phyloP scores from a whole-genome alignment of 64 coral and sea anemone genomes.

The Stylophora pistillata region DNA sequence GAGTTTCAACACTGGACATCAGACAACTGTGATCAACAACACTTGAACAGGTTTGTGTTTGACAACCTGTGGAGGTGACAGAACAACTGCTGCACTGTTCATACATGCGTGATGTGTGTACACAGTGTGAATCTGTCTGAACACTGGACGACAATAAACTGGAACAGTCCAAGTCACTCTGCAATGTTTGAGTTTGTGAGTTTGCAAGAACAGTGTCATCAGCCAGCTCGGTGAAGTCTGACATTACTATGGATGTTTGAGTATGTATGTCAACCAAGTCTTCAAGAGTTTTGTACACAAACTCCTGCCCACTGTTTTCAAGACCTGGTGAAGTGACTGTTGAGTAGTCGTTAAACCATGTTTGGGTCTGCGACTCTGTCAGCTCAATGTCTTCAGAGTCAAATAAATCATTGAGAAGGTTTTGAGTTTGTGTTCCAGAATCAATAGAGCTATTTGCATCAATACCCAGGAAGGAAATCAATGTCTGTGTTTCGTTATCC shows the following conservation, averaged over 20 bases:
- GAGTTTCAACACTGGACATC: not conserved
- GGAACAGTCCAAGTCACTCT: conserved; percentile 61
- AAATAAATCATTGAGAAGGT: conserved; percentile 75
- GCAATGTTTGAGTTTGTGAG: conserved; percentile 87
- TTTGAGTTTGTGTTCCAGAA: conserved; percentile 88
- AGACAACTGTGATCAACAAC: not conserved
- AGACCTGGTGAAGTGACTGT: conserved; percentile 40
- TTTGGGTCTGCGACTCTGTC: conserved; percentile 86
- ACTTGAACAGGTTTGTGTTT: conserved; percentile 9
- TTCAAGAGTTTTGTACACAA: conserved; percentile 59
- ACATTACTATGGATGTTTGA: conserved; percentile 68
- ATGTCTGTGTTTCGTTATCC: conserved; percentile 95
- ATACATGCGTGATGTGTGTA: conserved; percentile 30
- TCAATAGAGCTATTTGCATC: conserved; percentile 75
- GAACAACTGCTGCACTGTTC: conserved; percentile 9
- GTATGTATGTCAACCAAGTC: conserved; percentile 88
- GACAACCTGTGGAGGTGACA: conserved; percentile 25
- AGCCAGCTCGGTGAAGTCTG: conserved; percentile 55
- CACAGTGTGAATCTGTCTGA: conserved; percentile 65
- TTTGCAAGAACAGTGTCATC: conserved; percentile 62
- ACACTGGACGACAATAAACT: conserved; percentile 60
- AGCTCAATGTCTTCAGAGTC: conserved; percentile 70
- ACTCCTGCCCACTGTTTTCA: conserved; percentile 40
- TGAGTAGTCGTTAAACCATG: conserved; percentile 66
- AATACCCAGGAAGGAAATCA: conserved; percentile 84